These are phyloP conservation scores for Coptotermes formosanus DNA, from an alignment of 1,140 invertebrate genomes.

Conservation along the genomic window DNA sequence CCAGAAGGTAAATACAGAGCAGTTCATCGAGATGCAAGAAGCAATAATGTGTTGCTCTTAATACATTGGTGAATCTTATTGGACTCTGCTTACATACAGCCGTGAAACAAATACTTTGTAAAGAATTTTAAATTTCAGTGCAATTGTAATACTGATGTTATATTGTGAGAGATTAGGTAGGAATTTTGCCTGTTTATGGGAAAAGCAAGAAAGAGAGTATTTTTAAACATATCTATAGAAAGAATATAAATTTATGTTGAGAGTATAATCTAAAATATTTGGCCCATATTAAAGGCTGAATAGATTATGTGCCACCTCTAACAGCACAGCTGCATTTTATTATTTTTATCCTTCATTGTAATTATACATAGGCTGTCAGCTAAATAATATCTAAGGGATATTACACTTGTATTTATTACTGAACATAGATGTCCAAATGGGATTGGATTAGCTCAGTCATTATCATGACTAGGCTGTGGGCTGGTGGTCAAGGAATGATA, in stretches of 20 bases:
- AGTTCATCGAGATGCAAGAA: neutral
- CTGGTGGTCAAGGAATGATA: too few species aligned
- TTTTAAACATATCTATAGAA: conserved; percentile 13
- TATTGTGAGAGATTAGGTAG: neutral
- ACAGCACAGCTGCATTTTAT: neutral
- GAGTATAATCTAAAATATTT: neutral
- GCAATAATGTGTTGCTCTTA: neutral
- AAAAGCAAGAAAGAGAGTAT: conserved; percentile 13
- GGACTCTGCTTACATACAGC: neutral
- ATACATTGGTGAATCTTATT: neutral
- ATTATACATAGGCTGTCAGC: neutral
- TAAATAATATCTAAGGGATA: too few species aligned
- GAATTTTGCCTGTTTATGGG: neutral
- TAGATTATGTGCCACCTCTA: neutral
- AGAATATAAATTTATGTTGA: conserved; percentile 9
- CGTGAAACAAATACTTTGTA: neutral
- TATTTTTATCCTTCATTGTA: neutral
- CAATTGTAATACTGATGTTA: conserved; percentile 3
- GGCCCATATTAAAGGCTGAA: neutral
- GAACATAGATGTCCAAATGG: too few species aligned
- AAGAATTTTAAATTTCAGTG: neutral
- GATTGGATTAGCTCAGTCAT: too few species aligned
- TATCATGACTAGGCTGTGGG: too few species aligned
- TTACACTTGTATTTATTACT: too few species aligned
- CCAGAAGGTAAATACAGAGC: neutral